phyloP scores from a whole-genome alignment of 2,888 invertebrate species.

The Stegophylla sp. region DNA sequence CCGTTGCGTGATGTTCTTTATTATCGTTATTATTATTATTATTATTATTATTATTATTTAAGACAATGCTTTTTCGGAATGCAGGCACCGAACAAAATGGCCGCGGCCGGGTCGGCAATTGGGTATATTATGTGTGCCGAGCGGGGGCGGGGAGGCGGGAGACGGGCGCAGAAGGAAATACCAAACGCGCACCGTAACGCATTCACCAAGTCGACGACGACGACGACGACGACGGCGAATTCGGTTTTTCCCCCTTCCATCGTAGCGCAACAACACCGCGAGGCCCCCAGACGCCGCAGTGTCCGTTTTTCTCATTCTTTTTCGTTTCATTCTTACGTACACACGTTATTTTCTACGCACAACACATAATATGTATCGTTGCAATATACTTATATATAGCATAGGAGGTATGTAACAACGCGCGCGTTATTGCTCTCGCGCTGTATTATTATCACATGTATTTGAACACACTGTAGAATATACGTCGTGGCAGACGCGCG shows the following conservation, averaged over 20 bases:
- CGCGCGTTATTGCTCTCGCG: too few relatives aligned
- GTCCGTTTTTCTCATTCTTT: background rate
- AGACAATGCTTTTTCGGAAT: constrained; percentile 58
- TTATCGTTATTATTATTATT: constrained; percentile 17
- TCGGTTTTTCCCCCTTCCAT: constrained; percentile 44
- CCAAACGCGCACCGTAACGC: constrained; percentile 48
- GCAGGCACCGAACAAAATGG: constrained; percentile 57
- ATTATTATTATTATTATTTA: constrained; percentile 48
- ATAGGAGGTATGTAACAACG: too few relatives aligned
- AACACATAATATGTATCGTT: too few relatives aligned
- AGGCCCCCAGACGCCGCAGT: too few relatives aligned
- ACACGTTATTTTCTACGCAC: too few relatives aligned
- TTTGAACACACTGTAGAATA: too few relatives aligned
- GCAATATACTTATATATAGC: too few relatives aligned
- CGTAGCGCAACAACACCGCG: background rate
- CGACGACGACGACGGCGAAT: constrained; percentile 38
- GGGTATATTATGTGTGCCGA: constrained; percentile 22
- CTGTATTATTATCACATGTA: too few relatives aligned
- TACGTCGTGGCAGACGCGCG: too few relatives aligned
- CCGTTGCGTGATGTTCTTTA: constrained; percentile 36
- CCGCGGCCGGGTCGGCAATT: constrained; percentile 51
- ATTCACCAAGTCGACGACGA: constrained; percentile 35
- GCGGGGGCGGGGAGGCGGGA: constrained; percentile 32
- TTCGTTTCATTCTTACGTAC: background rate
- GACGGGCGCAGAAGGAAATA: constrained; percentile 36